Evolutionary conservation across 2,888 invertebrate genomes (phyloP).

Genomic region (Leptogaster cylindrica): DNA sequence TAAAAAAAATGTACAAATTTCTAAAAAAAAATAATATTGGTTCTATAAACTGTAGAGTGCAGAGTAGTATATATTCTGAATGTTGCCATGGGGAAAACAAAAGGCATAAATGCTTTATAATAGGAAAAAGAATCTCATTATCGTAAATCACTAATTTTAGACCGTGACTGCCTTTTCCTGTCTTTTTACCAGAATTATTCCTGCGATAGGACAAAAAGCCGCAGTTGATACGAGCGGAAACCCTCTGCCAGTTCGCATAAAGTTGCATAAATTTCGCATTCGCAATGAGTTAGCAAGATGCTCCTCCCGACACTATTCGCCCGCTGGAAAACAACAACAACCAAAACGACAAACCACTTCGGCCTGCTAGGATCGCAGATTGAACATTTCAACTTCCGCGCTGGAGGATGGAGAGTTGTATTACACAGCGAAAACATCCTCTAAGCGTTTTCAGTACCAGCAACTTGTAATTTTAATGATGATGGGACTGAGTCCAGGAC

Average conservation of each 20-base stretch:
- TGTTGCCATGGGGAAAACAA: not conserved
- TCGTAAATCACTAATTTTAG: conserved; percentile 31
- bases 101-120: not conserved
- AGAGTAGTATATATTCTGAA: not conserved
- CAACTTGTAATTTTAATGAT: conserved; percentile 14
- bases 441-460: not conserved
- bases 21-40: not conserved
- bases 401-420: not conserved
- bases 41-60: not conserved
- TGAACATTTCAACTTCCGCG: conserved; percentile 31
- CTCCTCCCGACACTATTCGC: conserved; percentile 29
- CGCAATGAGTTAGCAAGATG: conserved; percentile 42
- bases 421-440: conserved; percentile 14
- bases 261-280: conserved; percentile 45
- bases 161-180: conserved; percentile 17
- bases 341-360: not conserved
- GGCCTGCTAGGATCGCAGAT: conserved; percentile 13
- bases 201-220: conserved; percentile 12
- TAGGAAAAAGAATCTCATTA: not conserved
- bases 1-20: too few relatives aligned
- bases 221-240: conserved; percentile 34
- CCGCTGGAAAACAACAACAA: conserved; percentile 16
- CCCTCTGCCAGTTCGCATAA: conserved; percentile 41
- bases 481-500: conserved; percentile 6
- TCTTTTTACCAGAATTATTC: conserved; percentile 15